Evolutionary conservation across 2,113 vertebrate genomes (phyloP).

Genomic region (Albula goreensis): DNA sequence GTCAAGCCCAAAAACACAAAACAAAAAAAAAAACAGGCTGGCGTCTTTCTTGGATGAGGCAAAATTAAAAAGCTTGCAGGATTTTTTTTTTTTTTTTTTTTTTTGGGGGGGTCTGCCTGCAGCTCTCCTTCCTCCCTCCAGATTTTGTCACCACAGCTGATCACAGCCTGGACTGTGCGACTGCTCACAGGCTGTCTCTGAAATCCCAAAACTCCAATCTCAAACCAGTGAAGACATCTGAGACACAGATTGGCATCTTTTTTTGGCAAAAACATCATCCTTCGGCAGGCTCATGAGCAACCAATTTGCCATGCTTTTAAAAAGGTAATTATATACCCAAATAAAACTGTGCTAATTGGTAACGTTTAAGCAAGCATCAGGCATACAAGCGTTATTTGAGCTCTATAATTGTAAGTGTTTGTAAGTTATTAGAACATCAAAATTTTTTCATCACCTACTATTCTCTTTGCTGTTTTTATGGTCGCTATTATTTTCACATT

Average conservation of each 20-base stretch:
- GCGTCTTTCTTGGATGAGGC: conserved; percentile 36
- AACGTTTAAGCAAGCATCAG: neutral
- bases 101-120: conserved; percentile 38
- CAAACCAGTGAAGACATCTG: conserved; percentile 44
- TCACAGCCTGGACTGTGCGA: conserved; percentile 42
- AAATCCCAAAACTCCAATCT: conserved; percentile 32
- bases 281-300: neutral
- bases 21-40: conserved; percentile 24
- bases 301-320: neutral
- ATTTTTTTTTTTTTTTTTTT: conserved; percentile 34
- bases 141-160: conserved; percentile 54
- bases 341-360: neutral
- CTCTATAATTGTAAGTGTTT: neutral
- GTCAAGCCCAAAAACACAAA: conserved; percentile 11
- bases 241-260: conserved; percentile 30
- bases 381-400: neutral
- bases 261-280: conserved; percentile 19
- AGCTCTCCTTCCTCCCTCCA: conserved; percentile 49
- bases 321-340: neutral
- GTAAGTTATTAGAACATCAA: neutral
- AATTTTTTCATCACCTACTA: neutral
- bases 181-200: conserved; percentile 25
- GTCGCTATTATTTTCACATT: neutral
- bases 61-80: conserved; percentile 53
- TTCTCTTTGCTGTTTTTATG: neutral